Evolutionary conservation across 2,888 invertebrate species (phyloP).

Genomic region (Thumatha senex): DNA sequence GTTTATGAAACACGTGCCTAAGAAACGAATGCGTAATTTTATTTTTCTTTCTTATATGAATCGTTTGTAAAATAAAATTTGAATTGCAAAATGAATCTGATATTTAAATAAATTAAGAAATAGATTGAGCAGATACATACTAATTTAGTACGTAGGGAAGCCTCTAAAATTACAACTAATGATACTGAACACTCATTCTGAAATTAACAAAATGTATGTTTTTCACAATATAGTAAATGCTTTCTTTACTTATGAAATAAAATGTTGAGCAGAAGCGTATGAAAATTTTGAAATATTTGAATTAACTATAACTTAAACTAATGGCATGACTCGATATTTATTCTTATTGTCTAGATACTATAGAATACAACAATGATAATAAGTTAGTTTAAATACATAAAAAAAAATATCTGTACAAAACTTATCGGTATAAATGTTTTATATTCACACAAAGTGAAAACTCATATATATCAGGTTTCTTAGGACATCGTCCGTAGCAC

Average conservation of each 20-base stretch:
- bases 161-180: constrained; percentile 30
- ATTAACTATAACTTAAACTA: constrained; percentile 65
- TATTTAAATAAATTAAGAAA: too few species aligned
- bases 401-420: constrained; percentile 68
- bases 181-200: constrained; percentile 26
- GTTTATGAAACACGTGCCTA: too few species aligned
- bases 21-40: too few species aligned
- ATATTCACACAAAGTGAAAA: constrained; percentile 70
- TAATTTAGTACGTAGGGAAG: constrained; percentile 32
- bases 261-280: constrained; percentile 35
- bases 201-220: constrained; percentile 27
- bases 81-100: too few species aligned
- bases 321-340: constrained; percentile 79
- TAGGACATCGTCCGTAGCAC: constrained; percentile 77
- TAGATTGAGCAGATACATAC: constrained; percentile 37
- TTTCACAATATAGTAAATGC: constrained; percentile 17
- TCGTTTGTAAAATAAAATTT: too few species aligned
- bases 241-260: constrained; percentile 14
- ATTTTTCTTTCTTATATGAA: too few species aligned
- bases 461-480: constrained; percentile 63
- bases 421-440: constrained; percentile 55
- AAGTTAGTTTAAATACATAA: constrained; percentile 46
- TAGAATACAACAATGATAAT: constrained; percentile 39
- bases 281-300: constrained; percentile 30
- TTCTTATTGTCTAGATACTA: constrained; percentile 58